These are phyloP conservation scores for Antechinus flavipes DNA, from an alignment of 2,113 vertebrate species.

Conservation along the genomic window DNA sequence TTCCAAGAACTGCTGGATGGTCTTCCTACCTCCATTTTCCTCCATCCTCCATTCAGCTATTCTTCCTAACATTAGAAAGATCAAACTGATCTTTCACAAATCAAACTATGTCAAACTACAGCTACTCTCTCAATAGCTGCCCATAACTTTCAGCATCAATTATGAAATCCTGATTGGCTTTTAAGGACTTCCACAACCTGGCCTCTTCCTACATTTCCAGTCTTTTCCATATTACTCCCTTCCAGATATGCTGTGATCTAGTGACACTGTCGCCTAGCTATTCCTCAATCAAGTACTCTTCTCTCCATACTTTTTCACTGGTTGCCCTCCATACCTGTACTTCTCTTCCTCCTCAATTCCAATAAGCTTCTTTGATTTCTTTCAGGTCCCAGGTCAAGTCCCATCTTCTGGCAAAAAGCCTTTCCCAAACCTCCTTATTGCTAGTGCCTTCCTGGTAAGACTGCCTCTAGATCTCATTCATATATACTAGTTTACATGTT, in stretches of 20 bases:
- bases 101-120: not conserved
- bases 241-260: not conserved
- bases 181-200: not conserved
- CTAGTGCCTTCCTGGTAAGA: not conserved
- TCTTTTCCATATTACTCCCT: not conserved
- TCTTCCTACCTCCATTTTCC: not conserved
- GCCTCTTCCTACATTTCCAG: not conserved
- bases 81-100: not conserved
- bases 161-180: not conserved
- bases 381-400: not conserved
- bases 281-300: not conserved
- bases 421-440: not conserved
- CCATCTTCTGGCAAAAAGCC: not conserved
- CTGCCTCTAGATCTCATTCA: not conserved
- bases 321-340: not conserved
- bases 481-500: not conserved
- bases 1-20: not conserved
- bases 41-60: not conserved
- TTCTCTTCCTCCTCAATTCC: not conserved
- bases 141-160: not conserved
- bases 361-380: not conserved
- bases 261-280: not conserved
- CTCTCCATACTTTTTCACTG: not conserved
- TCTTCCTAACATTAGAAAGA: not conserved
- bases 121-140: not conserved